Conservation (phyloP, 2,888 invertebrate genomes). For the Drosophila monieri region DNA sequence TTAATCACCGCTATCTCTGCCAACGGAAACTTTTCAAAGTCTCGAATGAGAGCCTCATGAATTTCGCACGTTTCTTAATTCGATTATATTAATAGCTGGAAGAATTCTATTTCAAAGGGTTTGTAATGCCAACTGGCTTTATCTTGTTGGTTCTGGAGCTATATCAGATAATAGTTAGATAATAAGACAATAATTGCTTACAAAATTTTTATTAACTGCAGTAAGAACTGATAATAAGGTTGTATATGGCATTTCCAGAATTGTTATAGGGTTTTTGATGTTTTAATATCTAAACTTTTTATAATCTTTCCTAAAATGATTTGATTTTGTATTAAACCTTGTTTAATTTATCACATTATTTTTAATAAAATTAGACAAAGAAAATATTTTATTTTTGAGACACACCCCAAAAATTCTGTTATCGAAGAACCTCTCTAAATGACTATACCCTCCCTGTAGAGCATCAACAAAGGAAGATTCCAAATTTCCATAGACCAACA, state of each 20-base stretch:
- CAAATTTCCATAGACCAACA: slow-evolving; percentile 36
- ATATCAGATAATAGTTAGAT: no score
- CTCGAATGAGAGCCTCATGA: slow-evolving; percentile 20
- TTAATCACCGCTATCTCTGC: slow-evolving; percentile 30
- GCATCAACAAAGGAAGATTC: slow-evolving; percentile 1
- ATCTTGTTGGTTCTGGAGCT: slow-evolving; percentile 1
- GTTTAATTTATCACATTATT: no score
- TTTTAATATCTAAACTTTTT: not conserved
- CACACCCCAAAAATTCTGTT: no score
- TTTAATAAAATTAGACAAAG: no score
- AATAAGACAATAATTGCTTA: not conserved
- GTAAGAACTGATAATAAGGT: not conserved
- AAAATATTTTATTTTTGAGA: no score
- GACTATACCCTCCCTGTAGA: slow-evolving; percentile 4
- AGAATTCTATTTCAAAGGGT: not conserved
- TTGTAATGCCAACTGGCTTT: not conserved
- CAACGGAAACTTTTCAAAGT: slow-evolving; percentile 22
- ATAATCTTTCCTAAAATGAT: no score
- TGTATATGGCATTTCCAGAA: not conserved
- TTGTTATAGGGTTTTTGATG: not conserved
- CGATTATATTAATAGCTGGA: not conserved
- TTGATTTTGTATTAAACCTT: no score
- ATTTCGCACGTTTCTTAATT: slow-evolving; percentile 3
- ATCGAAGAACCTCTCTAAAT: no score
- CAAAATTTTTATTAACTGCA: not conserved